Base-by-base conservation (phyloP, 2,888 invertebrate genomes). In the Nomada flava region DNA sequence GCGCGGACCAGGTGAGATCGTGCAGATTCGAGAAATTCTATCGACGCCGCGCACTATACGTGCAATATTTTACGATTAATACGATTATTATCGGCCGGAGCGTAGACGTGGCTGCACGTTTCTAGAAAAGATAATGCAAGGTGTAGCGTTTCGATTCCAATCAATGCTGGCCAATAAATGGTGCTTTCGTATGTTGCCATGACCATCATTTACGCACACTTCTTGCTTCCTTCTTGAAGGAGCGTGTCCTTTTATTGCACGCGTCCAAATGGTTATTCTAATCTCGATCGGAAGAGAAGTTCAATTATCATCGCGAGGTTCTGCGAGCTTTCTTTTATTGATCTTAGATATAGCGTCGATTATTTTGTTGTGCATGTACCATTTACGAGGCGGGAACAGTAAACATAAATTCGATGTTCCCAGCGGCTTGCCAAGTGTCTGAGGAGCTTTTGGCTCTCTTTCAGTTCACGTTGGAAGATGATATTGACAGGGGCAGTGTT, bases 31-130 rank as follows among this genome's bases (percentile, higher is more conserved):
- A 29, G 62, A 63, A 71, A 82, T 52, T 44, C 65, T 36, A 47
- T 53, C 64, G 71, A n/a, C 47, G 26, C 44, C 63, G 20, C 36
- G 50, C 23, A 26, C 26, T 26, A 2, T 26, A 26, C 2, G 62
- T 13, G 18, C 62, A 68, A 59, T 76, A 62, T 75, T 76, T 74
- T 42, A 59, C 69, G 65, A 79, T 79, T 83, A 76, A 75, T 76
- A 80, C 44, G 65, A 83, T 70, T 69, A 86, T 70, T 69, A 73
- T 83, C 76, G 73, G 63, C 52, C 70, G 57, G 69, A 76, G 83
- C 67, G 71, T 44, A 71, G 29, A 57, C 69, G 77, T 83, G 73
- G 77, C 78, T 82, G 82, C 83, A 82, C 82, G 76, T 83, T 76
- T 55, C 23, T 62, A 52, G 50, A 42, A 79, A 70, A 76, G 67